A percentile compares a stretch with the other conserved stretches of the same genome.
These are phyloP conservation scores for Pseudopleuronectes americanus DNA, from an alignment of 2,797 vertebrate species.

Conservation along the genomic window DNA sequence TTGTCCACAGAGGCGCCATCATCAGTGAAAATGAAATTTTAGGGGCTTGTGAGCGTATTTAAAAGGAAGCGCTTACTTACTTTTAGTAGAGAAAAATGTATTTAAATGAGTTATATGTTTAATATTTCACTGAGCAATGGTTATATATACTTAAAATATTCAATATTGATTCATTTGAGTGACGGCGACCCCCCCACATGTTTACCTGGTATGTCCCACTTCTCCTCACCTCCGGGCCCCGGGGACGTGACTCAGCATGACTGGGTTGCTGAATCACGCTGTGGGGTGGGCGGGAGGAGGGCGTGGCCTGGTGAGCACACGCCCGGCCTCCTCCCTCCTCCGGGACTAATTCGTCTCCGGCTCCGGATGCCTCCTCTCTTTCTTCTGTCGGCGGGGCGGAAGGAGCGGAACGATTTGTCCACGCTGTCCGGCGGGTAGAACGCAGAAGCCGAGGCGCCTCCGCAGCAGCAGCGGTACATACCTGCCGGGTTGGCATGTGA, in stretches of 20 bases:
- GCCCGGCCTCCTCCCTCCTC: conserved; percentile 30
- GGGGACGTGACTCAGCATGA: neutral
- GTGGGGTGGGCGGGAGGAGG: no score
- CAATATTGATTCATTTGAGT: no score
- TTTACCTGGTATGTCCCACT: no score
- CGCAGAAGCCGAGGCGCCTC: conserved; percentile 5
- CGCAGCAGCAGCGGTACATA: neutral
- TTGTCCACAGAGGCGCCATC: no score
- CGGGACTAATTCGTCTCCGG: conserved; percentile 23
- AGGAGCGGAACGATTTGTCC: conserved; percentile 31
- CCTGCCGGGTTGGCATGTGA: conserved; percentile 54
- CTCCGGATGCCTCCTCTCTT: conserved; percentile 31
- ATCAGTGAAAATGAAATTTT: no score
- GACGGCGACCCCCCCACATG: no score
- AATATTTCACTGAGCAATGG: no score
- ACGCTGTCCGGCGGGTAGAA: neutral
- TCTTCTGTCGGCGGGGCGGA: conserved; percentile 25
- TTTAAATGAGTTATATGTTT: no score
- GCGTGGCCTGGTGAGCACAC: conserved; percentile 1
- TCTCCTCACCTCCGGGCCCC: neutral
- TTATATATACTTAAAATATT: no score
- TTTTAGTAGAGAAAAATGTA: no score
- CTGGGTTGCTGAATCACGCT: neutral
- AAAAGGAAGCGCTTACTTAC: no score
- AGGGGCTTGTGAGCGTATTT: no score